Conservation (phyloP, 2,888 invertebrate species). For the Crioceris asparagi region DNA sequence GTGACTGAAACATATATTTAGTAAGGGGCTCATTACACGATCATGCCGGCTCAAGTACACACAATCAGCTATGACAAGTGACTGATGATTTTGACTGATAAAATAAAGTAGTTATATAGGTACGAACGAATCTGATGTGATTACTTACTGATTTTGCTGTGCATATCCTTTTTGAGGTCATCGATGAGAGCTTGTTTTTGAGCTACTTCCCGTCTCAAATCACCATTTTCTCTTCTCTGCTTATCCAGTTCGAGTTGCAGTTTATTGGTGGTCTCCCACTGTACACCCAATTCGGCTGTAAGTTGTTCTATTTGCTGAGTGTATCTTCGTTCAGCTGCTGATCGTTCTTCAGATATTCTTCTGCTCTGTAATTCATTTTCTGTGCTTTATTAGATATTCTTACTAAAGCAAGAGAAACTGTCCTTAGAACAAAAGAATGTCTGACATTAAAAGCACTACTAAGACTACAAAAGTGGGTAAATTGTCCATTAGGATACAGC, state of each 20-base stretch:
- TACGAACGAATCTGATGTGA: no score
- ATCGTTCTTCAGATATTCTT: slow-evolving; percentile 59
- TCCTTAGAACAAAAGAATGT: no score
- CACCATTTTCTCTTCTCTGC: slow-evolving; percentile 64
- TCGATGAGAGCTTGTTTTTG: slow-evolving; percentile 67
- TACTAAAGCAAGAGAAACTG: no score
- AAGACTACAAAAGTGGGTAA: no score
- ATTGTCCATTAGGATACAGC: no score
- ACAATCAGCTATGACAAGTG: no score
- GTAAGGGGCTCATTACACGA: no score
- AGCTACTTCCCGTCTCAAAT: slow-evolving; percentile 63
- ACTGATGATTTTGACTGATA: no score
- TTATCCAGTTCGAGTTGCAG: slow-evolving; percentile 68
- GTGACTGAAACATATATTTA: slow-evolving; percentile 44
- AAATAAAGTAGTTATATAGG: no score
- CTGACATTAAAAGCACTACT: no score
- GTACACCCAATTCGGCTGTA: slow-evolving; percentile 65
- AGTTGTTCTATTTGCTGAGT: slow-evolving; percentile 65
- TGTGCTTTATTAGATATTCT: no score
- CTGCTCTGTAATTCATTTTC: slow-evolving; percentile 40
- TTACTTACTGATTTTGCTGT: slow-evolving; percentile 59
- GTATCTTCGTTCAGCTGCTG: slow-evolving; percentile 62
- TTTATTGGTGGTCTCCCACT: slow-evolving; percentile 71
- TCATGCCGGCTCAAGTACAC: no score
- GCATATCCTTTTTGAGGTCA: slow-evolving; percentile 68